Conservation (phyloP, 2,888 invertebrate species). For the Syritta pipiens region DNA sequence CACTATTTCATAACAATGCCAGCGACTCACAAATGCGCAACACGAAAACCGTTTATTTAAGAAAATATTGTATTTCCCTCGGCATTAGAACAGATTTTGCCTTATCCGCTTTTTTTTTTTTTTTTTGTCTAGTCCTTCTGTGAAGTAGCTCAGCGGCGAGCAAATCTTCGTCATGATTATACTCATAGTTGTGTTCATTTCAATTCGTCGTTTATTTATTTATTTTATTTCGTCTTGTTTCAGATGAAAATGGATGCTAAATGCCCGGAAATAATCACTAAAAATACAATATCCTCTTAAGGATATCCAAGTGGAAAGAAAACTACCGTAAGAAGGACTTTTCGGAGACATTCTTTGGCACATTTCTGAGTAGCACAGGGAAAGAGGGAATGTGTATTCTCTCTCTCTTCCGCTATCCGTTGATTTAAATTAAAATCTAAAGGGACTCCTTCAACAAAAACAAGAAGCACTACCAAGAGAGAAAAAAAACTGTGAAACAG, state of each 20-base stretch:
- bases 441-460: conserved; percentile 3
- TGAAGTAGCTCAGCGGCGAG: neutral
- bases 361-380: neutral
- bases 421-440: conserved; percentile 44
- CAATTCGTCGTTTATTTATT: conserved; percentile 46
- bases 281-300: conserved; percentile 65
- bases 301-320: conserved; percentile 60
- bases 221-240: conserved; percentile 35
- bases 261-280: conserved; percentile 62
- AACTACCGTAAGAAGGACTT: conserved; percentile 29
- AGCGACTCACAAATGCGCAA: conserved; percentile 19
- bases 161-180: conserved; percentile 21
- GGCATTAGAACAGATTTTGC: conserved; percentile 32
- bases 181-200: conserved; percentile 29
- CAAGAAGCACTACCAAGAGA: neutral
- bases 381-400: conserved; percentile 25
- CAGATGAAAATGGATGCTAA: conserved; percentile 66
- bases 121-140: neutral
- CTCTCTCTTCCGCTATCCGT: neutral
- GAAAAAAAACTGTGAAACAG: neutral
- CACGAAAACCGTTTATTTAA: conserved; percentile 42
- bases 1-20: conserved; percentile 17
- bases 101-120: neutral
- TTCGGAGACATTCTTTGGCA: conserved; percentile 13
- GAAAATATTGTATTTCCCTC: conserved; percentile 39